Evolutionary conservation across 2,797 vertebrate species (phyloP), one percentile per base, ranked within the genome.

Genomic region (Ptychobarbus kaznakovi): DNA sequence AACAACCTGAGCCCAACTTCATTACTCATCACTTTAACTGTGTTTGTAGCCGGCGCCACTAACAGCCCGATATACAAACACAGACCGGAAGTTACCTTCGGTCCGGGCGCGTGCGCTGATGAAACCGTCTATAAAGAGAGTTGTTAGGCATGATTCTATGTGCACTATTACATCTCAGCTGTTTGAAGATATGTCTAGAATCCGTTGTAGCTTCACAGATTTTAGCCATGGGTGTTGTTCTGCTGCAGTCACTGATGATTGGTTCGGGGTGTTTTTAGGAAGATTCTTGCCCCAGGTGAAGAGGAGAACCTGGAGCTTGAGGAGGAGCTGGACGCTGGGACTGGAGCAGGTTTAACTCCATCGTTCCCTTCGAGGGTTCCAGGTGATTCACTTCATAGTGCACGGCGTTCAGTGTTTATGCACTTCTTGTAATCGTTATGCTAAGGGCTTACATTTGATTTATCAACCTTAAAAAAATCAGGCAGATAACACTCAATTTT

Each of bases 261-360:
- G 13, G 18, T 6, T 88, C 25, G 16, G 28, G 87, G 42, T 49
- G 28, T 68, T 6, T 16, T 87, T 90, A 99, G 98, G 94, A 99
- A 95, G 94, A 98, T 99, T 93, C 95, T 99, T 12, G 98, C 97
- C 82, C 98, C 98, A 5, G 98, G 98, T 66, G 98, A 99, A 90
- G 98, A 99, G 91, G 98, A 99, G 93, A 97, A 97, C 92, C 94
- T 99, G 70, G 98, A 99, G 92, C 94, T 97, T 90, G 98, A 99
- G 90, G 98, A 97, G 86, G 97, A 98, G 90, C 96, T 98, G 22
- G 97, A 99, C 83, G 95, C 95, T 74, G 96, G 95, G 35, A 95
- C 96, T 81, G 96, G 97, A 91, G 95, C 95, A 15, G 96, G 96
- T 18, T 96, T 96, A 82, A 94, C 95, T 0, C 96, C 97, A 77